A percentile compares a stretch with the other conserved stretches of the same genome.
phyloP scores from a whole-genome alignment of 1,140 invertebrate species.

The Aphelenchoides fujianensis region DNA sequence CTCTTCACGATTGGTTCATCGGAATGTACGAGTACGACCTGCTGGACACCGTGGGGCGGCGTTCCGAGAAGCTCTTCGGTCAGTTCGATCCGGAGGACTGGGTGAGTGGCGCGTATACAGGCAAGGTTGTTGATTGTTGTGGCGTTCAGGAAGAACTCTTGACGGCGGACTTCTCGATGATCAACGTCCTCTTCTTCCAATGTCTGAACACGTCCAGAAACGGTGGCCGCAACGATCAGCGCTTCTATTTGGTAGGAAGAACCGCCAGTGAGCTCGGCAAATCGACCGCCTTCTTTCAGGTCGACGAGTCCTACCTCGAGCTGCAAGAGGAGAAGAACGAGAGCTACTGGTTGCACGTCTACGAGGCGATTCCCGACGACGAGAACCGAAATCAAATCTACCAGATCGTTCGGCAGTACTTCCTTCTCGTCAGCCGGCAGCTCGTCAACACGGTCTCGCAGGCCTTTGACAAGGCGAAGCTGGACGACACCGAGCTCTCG shows the following conservation, averaged over 20 bases:
- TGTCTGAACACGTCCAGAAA: not conserved
- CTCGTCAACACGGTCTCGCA: not conserved
- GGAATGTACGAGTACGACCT: constrained; percentile 7
- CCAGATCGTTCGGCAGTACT: not conserved
- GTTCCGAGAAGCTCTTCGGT: constrained; percentile 5
- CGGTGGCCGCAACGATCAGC: not conserved
- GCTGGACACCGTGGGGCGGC: not conserved
- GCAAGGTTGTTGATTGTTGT: no score
- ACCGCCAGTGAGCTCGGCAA: no score
- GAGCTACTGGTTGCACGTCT: not conserved
- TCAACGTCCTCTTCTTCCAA: not conserved
- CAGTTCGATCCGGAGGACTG: not conserved
- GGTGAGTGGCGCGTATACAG: no score
- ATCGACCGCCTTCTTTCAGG: no score
- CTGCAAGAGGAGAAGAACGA: not conserved
- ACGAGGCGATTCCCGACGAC: not conserved
- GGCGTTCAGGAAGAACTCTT: not conserved
- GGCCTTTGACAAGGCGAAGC: not conserved
- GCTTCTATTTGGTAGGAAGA: no score
- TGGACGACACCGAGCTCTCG: not conserved
- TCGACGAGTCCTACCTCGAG: no score
- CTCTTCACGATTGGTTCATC: constrained; percentile 4
- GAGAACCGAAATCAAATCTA: not conserved
- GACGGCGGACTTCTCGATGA: constrained; percentile 11
- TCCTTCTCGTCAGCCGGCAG: not conserved